Percentiles rank a stretch among this genome's conserved stretches.
Evolutionary conservation across 2,888 invertebrate genomes (phyloP).

Genomic region (Yponomeuta plumbellus): DNA sequence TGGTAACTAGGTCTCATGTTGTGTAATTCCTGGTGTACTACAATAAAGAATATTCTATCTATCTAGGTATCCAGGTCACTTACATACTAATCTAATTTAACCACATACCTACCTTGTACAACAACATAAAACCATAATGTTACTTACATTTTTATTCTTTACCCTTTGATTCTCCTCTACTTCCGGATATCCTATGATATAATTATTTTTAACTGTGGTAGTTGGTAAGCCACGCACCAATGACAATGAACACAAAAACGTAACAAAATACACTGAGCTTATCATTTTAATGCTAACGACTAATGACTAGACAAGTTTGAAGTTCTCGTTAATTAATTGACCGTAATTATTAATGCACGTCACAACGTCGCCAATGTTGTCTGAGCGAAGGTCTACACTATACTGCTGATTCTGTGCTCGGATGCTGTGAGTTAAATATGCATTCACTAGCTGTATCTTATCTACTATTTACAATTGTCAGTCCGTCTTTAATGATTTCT

Average conservation of each 20-base stretch:
- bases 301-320: not conserved
- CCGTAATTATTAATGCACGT: not conserved
- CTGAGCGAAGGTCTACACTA: not conserved
- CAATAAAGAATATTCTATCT: too few species aligned
- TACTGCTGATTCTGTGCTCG: not conserved
- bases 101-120: too few species aligned
- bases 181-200: constrained; percentile 62
- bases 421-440: not conserved
- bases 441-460: not conserved
- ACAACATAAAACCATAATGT: not conserved
- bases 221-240: not conserved
- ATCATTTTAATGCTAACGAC: not conserved
- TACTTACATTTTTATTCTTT: constrained; percentile 57
- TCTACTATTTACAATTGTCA: too few species aligned
- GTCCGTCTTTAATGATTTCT: too few species aligned
- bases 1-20: too few species aligned
- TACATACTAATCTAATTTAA: too few species aligned
- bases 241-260: constrained; percentile 16
- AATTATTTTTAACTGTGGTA: constrained; percentile 27
- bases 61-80: too few species aligned
- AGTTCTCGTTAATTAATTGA: not conserved
- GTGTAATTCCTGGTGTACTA: too few species aligned
- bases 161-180: constrained; percentile 48
- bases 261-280: not conserved
- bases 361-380: not conserved